Percentiles rank a stretch among this genome's conserved stretches.
Conservation (phyloP, 1,140 invertebrate species). For the Drosophila pseudoobscura region DNA sequence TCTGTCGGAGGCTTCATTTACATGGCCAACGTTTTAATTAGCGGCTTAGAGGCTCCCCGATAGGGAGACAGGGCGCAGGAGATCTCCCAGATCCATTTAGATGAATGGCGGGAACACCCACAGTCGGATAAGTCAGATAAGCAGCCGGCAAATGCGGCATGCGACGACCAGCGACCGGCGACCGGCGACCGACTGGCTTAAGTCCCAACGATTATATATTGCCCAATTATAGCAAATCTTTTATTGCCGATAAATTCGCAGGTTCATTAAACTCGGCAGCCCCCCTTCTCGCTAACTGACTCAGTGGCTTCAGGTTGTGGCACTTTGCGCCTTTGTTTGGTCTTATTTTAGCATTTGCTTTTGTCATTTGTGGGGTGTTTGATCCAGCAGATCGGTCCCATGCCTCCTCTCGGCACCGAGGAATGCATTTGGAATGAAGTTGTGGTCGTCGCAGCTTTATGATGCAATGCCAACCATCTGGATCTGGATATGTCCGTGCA, state of each 20-base stretch:
- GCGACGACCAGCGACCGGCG: background rate
- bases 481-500: conserved; percentile 48
- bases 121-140: conserved; percentile 45
- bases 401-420: conserved; percentile 13
- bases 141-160: conserved; percentile 14
- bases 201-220: conserved; percentile 66
- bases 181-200: background rate
- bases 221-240: conserved; percentile 71
- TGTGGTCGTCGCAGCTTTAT: conserved; percentile 37
- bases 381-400: conserved; percentile 20
- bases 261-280: conserved; percentile 66
- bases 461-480: conserved; percentile 62
- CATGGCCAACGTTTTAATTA: conserved; percentile 74
- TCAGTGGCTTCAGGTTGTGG: conserved; percentile 19
- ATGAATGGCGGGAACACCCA: conserved; percentile 73
- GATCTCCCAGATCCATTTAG: conserved; percentile 27
- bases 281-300: conserved; percentile 35
- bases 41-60: conserved; percentile 36
- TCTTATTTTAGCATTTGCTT: conserved; percentile 11
- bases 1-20: conserved; percentile 57
- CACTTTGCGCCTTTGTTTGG: conserved; percentile 28
- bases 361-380: conserved; percentile 40
- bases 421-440: conserved; percentile 59
- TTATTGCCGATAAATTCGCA: conserved; percentile 76
- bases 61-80: conserved; percentile 28